Evolutionary conservation across 2,113 vertebrate species (phyloP).

Genomic region (Trogon surrucura): DNA sequence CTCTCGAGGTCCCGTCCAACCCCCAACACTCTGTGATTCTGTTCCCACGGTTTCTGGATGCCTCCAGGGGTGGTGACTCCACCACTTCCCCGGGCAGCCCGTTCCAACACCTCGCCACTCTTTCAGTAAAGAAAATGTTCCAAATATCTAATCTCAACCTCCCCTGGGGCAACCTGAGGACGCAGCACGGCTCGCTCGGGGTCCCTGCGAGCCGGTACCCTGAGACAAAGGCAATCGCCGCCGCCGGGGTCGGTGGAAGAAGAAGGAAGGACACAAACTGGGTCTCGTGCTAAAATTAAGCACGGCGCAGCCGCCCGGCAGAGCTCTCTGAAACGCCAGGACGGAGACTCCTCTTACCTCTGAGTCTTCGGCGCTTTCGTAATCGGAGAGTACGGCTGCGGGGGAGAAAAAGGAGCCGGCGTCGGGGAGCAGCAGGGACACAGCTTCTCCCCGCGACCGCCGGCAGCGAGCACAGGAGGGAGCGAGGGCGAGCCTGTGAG

Average conservation of each 20-base stretch:
- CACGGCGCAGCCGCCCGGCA: background rate
- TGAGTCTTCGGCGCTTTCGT: constrained; percentile 94
- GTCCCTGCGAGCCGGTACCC: background rate
- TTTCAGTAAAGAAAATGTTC: too few species aligned
- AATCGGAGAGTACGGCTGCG: constrained; percentile 93
- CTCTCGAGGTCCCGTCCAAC: too few species aligned
- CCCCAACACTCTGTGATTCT: too few species aligned
- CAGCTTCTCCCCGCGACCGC: background rate
- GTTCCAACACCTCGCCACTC: too few species aligned
- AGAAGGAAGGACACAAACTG: background rate
- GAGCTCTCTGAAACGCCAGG: background rate
- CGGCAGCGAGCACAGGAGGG: background rate
- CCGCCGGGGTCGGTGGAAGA: background rate
- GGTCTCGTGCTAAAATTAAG: background rate
- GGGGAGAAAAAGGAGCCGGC: background rate
- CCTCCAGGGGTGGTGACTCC: too few species aligned
- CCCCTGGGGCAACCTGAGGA: too few species aligned
- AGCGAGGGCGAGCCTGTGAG: rapidly evolving
- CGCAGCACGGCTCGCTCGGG: rapidly evolving
- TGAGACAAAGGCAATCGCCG: background rate
- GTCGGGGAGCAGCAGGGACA: background rate
- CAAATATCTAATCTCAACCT: too few species aligned
- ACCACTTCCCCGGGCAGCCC: too few species aligned
- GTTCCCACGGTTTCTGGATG: too few species aligned
- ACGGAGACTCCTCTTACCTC: constrained; percentile 79